Evolutionary conservation across 2,888 invertebrate genomes (phyloP).

Genomic region (Eupithecia insigniata): DNA sequence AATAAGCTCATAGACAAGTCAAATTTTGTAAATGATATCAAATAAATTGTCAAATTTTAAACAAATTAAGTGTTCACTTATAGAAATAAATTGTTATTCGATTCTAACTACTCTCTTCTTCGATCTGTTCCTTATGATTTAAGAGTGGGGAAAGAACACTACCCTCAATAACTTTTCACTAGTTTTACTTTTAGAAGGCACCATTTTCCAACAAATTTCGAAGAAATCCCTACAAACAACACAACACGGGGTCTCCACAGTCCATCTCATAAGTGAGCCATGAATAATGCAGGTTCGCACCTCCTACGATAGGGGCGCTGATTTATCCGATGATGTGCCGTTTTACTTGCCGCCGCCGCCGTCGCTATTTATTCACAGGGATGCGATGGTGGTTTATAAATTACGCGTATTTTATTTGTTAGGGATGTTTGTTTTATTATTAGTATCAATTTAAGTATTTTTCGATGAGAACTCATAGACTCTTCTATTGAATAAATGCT

Average conservation of each 20-base stretch:
- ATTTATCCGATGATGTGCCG: constrained; percentile 60
- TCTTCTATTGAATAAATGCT: too few species aligned
- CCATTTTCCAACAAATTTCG: background rate
- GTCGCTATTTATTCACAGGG: constrained; percentile 29
- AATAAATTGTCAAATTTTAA: too few species aligned
- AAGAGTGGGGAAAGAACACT: background rate
- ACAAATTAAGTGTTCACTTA: too few species aligned
- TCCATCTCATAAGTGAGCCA: constrained; percentile 63
- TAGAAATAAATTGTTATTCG: too few species aligned
- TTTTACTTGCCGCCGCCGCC: constrained; percentile 23
- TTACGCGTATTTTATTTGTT: background rate
- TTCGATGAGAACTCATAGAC: background rate
- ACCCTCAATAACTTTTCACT: background rate
- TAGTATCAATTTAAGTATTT: background rate
- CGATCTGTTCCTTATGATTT: too few species aligned
- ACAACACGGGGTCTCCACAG: background rate
- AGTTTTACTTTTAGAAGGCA: background rate
- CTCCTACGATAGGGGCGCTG: constrained; percentile 55
- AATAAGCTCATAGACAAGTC: too few species aligned
- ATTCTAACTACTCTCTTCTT: too few species aligned
- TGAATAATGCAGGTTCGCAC: constrained; percentile 71
- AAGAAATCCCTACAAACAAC: constrained; percentile 15
- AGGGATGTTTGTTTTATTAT: background rate
- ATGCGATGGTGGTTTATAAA: constrained; percentile 6
- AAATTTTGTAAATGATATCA: too few species aligned